Base-by-base conservation (phyloP, 2,888 invertebrate species). In the Caradrina kadenii region DNA sequence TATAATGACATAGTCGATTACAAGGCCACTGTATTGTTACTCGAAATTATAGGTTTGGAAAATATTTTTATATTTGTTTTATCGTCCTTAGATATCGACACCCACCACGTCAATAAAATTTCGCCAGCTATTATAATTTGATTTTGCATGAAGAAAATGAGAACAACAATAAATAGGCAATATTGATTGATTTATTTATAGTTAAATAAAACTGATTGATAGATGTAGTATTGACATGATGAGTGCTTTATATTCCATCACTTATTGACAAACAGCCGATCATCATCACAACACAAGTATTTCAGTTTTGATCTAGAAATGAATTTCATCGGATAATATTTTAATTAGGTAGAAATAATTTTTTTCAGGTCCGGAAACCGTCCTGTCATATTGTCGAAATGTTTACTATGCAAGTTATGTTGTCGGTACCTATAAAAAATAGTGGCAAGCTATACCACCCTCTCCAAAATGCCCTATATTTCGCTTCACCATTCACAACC, bases 401-500 rank as follows among this genome's bases (percentile, higher is more conserved):
- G 13, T 31, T 53, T 8, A 60, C 21, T 50, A 48, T 49, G 52
- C 17, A 39, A 58, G 55, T 62, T 48, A 50, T 48, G 35, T 5
- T 63, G 63, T 45, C 49, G 60, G 50, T 62, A 39, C 17, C 45
- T 45, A 52, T 49, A 69, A 58, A 66, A 55, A 71, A 76, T 76
- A 73, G 77, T 76, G 67, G 72, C 72, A 66, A 48, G 19, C 60
- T 64, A 22, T 64, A 80, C 63, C 67, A 69, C 56, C 8, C 26
- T 49, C 39, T 68, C 26, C 69, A 63, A 59, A 70, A 59, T 54
- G 42, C 50, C 49, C 52, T 72, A 75, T 17, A 58, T 42, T 63
- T 81, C 58, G 60, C 71, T 70, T 65, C 56, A 67, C 55, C 79
- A 82, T 82, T 82, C 82, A 83, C 84, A 83, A 84, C 84, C 82